Evolutionary conservation across 2,888 invertebrate species (phyloP).

Genomic region (Arctia plantaginis): DNA sequence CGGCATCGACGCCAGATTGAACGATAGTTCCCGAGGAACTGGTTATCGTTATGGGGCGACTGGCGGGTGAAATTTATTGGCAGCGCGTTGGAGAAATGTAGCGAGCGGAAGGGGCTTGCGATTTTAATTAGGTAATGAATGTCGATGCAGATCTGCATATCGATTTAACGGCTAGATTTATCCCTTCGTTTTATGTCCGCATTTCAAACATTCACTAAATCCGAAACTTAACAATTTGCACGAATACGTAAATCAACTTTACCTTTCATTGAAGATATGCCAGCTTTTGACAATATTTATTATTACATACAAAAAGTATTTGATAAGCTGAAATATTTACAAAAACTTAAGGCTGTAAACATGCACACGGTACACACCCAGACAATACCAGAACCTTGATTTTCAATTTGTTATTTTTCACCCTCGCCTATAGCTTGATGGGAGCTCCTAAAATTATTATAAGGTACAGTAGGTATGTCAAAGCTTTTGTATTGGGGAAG

Average conservation of each 20-base stretch:
- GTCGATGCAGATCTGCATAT: constrained; percentile 87
- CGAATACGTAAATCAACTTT: constrained; percentile 51
- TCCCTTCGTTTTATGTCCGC: constrained; percentile 77
- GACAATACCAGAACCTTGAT: background rate
- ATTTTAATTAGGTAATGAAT: constrained; percentile 87
- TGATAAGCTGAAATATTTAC: background rate
- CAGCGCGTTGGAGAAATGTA: constrained; percentile 86
- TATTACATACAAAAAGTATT: too few relatives aligned
- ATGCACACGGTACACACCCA: background rate
- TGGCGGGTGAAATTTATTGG: constrained; percentile 87
- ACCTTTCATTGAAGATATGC: constrained; percentile 31
- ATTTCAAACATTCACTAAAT: constrained; percentile 77
- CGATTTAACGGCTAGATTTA: constrained; percentile 85
- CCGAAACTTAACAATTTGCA: constrained; percentile 62
- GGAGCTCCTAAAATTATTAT: background rate
- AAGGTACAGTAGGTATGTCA: background rate
- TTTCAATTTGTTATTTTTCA: background rate
- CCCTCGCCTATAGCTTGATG: background rate
- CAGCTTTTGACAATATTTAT: too few relatives aligned
- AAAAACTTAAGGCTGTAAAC: background rate
- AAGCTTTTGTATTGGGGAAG: background rate
- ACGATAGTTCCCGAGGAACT: constrained; percentile 87
- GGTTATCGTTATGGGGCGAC: constrained; percentile 87
- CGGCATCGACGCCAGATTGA: constrained; percentile 86
- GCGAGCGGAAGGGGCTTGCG: constrained; percentile 86